Evolutionary conservation across 35 echinoderm and acorn worm species (phyloP).

Genomic region (Lytechinus pictus): DNA sequence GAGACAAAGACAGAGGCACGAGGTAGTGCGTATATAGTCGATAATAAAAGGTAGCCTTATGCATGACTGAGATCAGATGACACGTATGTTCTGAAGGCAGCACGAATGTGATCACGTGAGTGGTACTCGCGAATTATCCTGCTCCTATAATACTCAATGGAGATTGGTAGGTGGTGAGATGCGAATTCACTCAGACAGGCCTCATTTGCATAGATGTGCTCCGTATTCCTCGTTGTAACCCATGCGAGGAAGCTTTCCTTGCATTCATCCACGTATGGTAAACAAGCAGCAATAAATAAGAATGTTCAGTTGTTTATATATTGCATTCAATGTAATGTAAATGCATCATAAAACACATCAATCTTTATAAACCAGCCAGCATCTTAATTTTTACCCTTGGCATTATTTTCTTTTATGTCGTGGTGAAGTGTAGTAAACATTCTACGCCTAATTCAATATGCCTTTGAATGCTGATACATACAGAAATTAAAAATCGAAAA

Average conservation of each 20-base stretch:
- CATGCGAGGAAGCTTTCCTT: background rate
- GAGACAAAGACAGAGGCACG: background rate
- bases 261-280: background rate
- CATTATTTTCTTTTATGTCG: background rate
- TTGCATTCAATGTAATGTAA: background rate
- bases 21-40: background rate
- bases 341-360: background rate
- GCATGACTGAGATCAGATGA: background rate
- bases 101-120: constrained; percentile 10
- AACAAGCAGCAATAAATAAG: background rate
- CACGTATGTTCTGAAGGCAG: background rate
- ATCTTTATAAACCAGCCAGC: background rate
- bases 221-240: background rate
- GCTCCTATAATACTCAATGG: background rate
- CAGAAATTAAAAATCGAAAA: background rate
- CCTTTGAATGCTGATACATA: background rate
- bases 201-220: constrained; percentile 10
- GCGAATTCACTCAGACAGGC: constrained; percentile 7
- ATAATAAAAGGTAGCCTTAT: background rate
- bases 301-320: background rate
- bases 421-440: background rate
- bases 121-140: background rate
- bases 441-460: too few species aligned
- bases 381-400: background rate
- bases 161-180: constrained; percentile 1